A percentile compares a stretch with the other conserved stretches of the same genome.
These are phyloP conservation scores for Apaloderma vittatum DNA, from an alignment of 2,113 vertebrate species.

Conservation along the genomic window DNA sequence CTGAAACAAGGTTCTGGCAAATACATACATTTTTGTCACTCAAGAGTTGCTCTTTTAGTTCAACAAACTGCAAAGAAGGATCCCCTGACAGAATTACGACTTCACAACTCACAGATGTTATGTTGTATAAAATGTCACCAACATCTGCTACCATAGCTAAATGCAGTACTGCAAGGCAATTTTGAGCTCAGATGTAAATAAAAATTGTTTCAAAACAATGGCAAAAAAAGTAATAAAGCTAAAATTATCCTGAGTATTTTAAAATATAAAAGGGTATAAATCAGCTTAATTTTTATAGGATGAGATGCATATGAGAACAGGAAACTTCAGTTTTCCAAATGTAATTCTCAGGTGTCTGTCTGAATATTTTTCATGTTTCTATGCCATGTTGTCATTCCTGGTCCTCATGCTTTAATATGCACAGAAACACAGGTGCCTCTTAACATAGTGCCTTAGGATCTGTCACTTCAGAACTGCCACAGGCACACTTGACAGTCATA, in stretches of 20 bases:
- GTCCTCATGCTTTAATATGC: neutral
- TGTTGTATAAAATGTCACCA: conserved; percentile 24
- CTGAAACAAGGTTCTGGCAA: conserved; percentile 5
- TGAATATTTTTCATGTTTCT: neutral
- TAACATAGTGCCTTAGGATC: neutral
- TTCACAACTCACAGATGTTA: conserved; percentile 43
- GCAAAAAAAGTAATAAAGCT: neutral
- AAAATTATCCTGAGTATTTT: neutral
- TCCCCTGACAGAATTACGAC: neutral
- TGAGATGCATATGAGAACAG: neutral
- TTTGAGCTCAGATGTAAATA: conserved; percentile 12
- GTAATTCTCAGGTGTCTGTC: neutral
- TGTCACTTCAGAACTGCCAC: neutral
- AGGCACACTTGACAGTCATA: neutral
- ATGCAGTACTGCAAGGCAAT: neutral
- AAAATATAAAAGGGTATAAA: neutral
- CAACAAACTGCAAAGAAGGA: conserved; percentile 1
- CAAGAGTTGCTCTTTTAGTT: neutral
- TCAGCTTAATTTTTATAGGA: neutral
- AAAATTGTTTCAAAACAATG: neutral
- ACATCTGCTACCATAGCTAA: neutral
- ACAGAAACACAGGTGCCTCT: neutral
- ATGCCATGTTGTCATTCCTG: neutral
- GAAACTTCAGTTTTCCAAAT: neutral
- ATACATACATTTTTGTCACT: neutral